Percentiles rank a stretch among this genome's conserved stretches.
Conservation (phyloP, 2,888 invertebrate species). For the Agrochola lychnidis region DNA sequence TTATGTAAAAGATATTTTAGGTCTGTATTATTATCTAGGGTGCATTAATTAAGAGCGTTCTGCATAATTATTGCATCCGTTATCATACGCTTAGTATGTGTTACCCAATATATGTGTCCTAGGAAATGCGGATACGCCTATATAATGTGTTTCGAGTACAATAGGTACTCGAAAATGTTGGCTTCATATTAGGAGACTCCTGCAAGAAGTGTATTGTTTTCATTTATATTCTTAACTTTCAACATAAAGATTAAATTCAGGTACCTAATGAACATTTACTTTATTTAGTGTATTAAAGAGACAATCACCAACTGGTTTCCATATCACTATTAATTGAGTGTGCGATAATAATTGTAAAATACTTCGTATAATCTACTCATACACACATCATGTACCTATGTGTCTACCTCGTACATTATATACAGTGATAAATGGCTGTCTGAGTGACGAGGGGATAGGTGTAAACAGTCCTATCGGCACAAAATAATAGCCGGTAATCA, state of each 20-base stretch:
- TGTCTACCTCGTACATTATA: slow-evolving; percentile 39
- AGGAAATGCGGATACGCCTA: slow-evolving; percentile 8
- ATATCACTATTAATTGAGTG: slow-evolving; percentile 60
- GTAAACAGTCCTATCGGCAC: slow-evolving; percentile 38
- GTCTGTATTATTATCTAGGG: slow-evolving; percentile 42
- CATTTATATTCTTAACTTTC: background rate
- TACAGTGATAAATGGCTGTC: slow-evolving; percentile 34
- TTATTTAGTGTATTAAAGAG: slow-evolving; percentile 8
- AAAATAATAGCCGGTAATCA: slow-evolving; percentile 39
- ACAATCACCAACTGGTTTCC: slow-evolving; percentile 53
- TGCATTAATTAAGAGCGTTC: slow-evolving; percentile 34
- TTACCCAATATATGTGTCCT: slow-evolving; percentile 30
- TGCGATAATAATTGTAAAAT: slow-evolving; percentile 51
- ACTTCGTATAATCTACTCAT: slow-evolving; percentile 48
- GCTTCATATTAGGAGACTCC: background rate
- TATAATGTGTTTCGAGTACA: too few relatives aligned
- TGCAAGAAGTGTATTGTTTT: background rate
- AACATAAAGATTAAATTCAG: slow-evolving; percentile 1
- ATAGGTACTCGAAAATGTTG: background rate
- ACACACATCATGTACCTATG: slow-evolving; percentile 16
- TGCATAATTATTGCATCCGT: slow-evolving; percentile 57
- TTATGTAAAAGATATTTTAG: slow-evolving; percentile 6
- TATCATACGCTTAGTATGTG: slow-evolving; percentile 33
- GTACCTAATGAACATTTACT: slow-evolving; percentile 2
- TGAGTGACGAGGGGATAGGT: slow-evolving; percentile 47